Evolutionary conservation across 2,113 vertebrate genomes (phyloP), one percentile per base, ranked within the genome.

Genomic region (Antechinus flavipes): DNA sequence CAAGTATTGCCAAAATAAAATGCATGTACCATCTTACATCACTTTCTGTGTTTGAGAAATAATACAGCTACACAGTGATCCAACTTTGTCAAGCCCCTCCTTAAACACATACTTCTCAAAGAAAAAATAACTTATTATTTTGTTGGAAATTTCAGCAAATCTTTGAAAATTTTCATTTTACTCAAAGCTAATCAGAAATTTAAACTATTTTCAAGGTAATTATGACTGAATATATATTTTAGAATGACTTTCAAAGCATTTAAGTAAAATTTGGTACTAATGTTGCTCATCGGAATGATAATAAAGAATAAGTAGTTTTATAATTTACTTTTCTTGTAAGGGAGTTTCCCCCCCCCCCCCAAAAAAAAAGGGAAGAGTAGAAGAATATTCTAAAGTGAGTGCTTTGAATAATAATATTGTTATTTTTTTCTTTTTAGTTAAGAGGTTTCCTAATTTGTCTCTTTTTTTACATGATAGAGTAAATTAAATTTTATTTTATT

Each of bases 401-500:
- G 84, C 89, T 94, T 93, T 94, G 61, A 94, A 0, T 94, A 94
- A 95, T 96, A 92, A 3, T 90, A 92, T 91, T 92, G 91, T 52
- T 93, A 61, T 95, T 94, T 53, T 95, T 95, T 91, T 95, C 47
- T n/a, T 58, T 27, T 58, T 58, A 8, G 25, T 90, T 50, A 93
- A 95, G 52, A 95, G 24, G 16, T 90, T 90, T 92, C 89, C 92
- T 97, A n/a, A 92, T 93, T 91, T 58, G 56, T 58, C 26, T 58
- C 94, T 54, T 90, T 91, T 95, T 96, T 95, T 56, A 24, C 90
- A 93, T 54, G 25, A 94, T 68, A 68, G 25, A 92, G 90, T 94
- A 56, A n/a, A 94, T 42, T 61, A 95, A 16, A 50, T 91, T 93
- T 93, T 94, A 96, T 93, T 96, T 93, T 93, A 16, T 92, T 94